Base-by-base conservation (phyloP, 2,797 vertebrate genomes). In the Oryzias dopingdopingensis region DNA sequence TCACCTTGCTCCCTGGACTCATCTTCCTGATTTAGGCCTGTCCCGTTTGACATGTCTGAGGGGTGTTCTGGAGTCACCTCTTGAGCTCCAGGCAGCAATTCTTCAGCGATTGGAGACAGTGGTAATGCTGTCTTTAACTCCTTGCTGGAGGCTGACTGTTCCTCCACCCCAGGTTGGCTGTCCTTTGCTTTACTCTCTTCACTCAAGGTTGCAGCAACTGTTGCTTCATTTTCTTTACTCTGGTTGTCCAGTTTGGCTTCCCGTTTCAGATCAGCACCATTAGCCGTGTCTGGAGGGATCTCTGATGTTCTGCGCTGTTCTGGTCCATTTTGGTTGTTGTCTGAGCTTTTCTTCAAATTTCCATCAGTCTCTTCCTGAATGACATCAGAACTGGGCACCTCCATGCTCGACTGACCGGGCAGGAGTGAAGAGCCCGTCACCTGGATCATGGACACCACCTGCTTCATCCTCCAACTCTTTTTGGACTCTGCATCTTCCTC, bases 401-500 rank as follows among this genome's bases (percentile, higher is more conserved):
- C 93, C 0, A 86, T 14, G 1, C 83, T 81, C 0, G 86, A 86
- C 40, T 93, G 90, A 0, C 84, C 79, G 13, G 89, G 83, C 54
- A 90, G 74, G 0, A 17, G 23, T 0, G 53, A 20, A 5, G 1
- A 59, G 61, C 56, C 92, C 51, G 54, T 95, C 79, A 2, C 86
- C 86, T 95, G 94, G 81, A 98, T 94, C 83, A 97, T 92, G 0
- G 96, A 98, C 67, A 98, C 92, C 62, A 98, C 94, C 70, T 97
- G 96, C 86, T 94, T 96, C 82, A 82, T 85, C 62, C 95, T 89
- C 45, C 90, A 92, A 55, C 88, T 93, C 76, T 90, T 92, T 49
- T 81, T 52, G 76, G 90, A 0, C 67, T 62, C 4, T 46, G 16
- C 0, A 22, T 45, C 49, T 17, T 85, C 76, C 5, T 4, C 62